A percentile compares a stretch with the other conserved stretches of the same genome.
phyloP scores from a whole-genome alignment of 2,797 vertebrate genomes.

The Poecilia gillii region DNA sequence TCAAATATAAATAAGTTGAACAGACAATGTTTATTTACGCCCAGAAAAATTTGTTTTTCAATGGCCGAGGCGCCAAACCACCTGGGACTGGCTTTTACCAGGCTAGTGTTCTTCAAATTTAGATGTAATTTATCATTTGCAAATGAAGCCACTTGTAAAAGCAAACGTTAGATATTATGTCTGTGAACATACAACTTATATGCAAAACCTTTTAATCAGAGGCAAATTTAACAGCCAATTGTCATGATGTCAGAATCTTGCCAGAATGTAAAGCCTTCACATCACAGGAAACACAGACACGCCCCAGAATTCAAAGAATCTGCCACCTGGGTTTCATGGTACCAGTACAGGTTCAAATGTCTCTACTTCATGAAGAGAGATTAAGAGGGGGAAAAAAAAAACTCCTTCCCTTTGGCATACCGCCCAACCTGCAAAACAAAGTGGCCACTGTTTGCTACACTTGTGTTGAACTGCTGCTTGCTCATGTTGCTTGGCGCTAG shows the following conservation, averaged over 20 bases:
- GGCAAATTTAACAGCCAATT: background rate
- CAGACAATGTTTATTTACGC: background rate
- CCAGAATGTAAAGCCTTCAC: conserved; percentile 18
- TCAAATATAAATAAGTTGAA: background rate
- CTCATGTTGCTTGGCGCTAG: conserved; percentile 43
- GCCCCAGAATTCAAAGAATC: conserved; percentile 62
- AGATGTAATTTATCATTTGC: background rate
- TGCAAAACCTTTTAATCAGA: background rate
- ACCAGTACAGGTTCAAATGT: conserved; percentile 60
- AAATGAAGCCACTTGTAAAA: background rate
- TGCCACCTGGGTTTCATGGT: conserved; percentile 52
- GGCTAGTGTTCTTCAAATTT: too few species aligned
- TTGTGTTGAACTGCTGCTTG: conserved; percentile 39
- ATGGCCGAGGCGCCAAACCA: too few species aligned
- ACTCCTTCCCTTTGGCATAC: conserved; percentile 50
- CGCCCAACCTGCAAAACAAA: conserved; percentile 69
- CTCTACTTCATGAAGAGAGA: conserved; percentile 37
- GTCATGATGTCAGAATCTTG: background rate
- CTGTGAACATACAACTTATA: background rate
- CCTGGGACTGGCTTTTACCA: too few species aligned
- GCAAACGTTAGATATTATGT: background rate
- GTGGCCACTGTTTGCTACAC: conserved; percentile 65
- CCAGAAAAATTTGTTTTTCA: too few species aligned
- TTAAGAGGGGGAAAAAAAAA: conserved; percentile 33
- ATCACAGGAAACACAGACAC: conserved; percentile 21